Conservation (phyloP, 2,797 vertebrate genomes). For the Cyclura pinguis region DNA sequence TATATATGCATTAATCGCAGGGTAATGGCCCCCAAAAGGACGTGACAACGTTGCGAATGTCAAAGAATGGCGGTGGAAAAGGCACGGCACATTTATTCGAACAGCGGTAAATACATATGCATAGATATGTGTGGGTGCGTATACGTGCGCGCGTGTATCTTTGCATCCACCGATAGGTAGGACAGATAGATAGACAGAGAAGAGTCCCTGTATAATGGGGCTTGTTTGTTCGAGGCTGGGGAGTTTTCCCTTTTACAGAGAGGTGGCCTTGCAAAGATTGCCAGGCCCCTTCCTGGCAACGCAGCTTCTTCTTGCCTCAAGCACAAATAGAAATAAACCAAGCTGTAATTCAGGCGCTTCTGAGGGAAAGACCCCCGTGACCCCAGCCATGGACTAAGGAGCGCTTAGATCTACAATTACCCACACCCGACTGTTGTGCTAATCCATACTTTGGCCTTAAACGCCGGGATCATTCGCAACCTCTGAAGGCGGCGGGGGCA, state of each 20-base stretch:
- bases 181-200: no score
- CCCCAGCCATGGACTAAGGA: conserved; percentile 63
- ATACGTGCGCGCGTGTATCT: background rate
- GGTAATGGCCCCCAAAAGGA: conserved; percentile 58
- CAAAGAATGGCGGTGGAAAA: conserved; percentile 63
- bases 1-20: conserved; percentile 53
- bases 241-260: conserved; percentile 42
- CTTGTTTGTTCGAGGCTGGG: conserved; percentile 31
- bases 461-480: conserved; percentile 66
- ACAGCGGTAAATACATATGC: background rate
- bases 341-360: conserved; percentile 76
- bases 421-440: conserved; percentile 54
- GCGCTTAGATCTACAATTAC: conserved; percentile 75
- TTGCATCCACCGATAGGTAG: background rate
- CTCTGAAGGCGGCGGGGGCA: conserved; percentile 36
- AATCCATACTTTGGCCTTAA: conserved; percentile 66
- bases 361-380: conserved; percentile 72
- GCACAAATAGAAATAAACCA: conserved; percentile 79
- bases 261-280: conserved; percentile 63
- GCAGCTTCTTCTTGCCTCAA: conserved; percentile 63
- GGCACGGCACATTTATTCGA: conserved; percentile 59
- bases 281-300: conserved; percentile 71
- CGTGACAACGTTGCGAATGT: conserved; percentile 45
- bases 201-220: background rate
- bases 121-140: background rate